A percentile compares a stretch with the other conserved stretches of the same genome.
These are phyloP conservation scores for Mya arenaria DNA, from an alignment of 1,140 invertebrate species.

Conservation along the genomic window DNA sequence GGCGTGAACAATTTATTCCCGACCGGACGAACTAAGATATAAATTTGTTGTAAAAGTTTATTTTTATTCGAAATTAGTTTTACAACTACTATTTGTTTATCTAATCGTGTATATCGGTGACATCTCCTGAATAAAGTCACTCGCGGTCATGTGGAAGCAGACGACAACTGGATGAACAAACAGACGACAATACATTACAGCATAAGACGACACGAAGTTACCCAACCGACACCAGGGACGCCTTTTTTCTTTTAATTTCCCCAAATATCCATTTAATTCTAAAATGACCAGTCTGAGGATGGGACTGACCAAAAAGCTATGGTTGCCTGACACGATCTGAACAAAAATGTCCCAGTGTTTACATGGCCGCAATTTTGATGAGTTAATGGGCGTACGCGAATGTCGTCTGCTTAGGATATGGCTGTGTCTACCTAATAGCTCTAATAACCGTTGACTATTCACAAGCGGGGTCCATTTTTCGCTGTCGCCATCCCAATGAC, in stretches of 20 bases:
- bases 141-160: not conserved
- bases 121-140: not conserved
- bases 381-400: constrained; percentile 24
- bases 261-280: constrained; percentile 5
- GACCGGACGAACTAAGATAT: constrained; percentile 20
- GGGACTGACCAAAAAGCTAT: too few species aligned
- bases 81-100: constrained; percentile 29
- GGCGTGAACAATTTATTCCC: too few species aligned
- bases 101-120: constrained; percentile 25
- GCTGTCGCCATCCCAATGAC: constrained; percentile 35
- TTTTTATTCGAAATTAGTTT: constrained; percentile 32
- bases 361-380: constrained; percentile 3
- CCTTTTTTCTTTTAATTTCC: not conserved
- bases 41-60: constrained; percentile 27
- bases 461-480: constrained; percentile 13
- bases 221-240: constrained; percentile 7
- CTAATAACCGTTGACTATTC: constrained; percentile 21
- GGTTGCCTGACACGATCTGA: too few species aligned
- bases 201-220: constrained; percentile 1
- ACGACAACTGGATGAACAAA: constrained; percentile 15
- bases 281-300: not conserved
- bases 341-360: too few species aligned
- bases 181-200: not conserved
- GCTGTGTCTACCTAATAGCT: constrained; percentile 12
- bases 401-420: not conserved